These are phyloP conservation scores for Aphis gossypii DNA, from an alignment of 1,140 invertebrate genomes.

Conservation along the genomic window DNA sequence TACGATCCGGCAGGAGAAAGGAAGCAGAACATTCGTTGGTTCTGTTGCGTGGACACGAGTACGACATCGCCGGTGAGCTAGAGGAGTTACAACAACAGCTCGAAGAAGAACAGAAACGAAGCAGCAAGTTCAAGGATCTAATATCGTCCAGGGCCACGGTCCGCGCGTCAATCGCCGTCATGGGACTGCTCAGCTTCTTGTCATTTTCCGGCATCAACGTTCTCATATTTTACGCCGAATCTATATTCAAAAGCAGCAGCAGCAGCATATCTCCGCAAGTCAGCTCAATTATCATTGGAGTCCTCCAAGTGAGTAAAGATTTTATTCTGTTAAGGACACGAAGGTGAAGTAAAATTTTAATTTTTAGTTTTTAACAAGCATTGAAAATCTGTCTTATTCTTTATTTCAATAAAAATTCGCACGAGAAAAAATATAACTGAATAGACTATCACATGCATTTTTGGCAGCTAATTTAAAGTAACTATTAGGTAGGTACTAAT, in stretches of 20 bases:
- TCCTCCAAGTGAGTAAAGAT: slow-evolving; percentile 65
- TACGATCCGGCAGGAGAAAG: slow-evolving; percentile 62
- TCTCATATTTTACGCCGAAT: slow-evolving; percentile 74
- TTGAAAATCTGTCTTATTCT: background rate
- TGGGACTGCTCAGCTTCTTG: slow-evolving; percentile 67
- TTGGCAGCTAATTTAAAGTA: background rate
- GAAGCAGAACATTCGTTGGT: slow-evolving; percentile 63
- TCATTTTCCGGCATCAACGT: slow-evolving; percentile 70
- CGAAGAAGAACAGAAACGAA: slow-evolving; percentile 69
- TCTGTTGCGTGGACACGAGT: slow-evolving; percentile 70
- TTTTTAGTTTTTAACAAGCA: background rate
- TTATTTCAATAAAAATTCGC: no score
- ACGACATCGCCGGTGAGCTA: slow-evolving; percentile 79
- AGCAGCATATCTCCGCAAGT: slow-evolving; percentile 69
- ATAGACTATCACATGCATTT: background rate
- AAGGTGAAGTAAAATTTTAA: background rate
- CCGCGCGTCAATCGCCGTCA: slow-evolving; percentile 75
- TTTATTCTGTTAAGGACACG: background rate
- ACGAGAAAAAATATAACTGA: background rate
- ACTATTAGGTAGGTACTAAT: background rate
- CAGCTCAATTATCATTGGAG: slow-evolving; percentile 73
- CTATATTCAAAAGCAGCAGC: slow-evolving; percentile 70
- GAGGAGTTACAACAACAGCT: slow-evolving; percentile 70
- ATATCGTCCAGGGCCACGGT: slow-evolving; percentile 69
- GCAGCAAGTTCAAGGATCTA: slow-evolving; percentile 68